Evolutionary conservation across 2,888 invertebrate genomes (phyloP).

Genomic region (Tenthredo amoena): DNA sequence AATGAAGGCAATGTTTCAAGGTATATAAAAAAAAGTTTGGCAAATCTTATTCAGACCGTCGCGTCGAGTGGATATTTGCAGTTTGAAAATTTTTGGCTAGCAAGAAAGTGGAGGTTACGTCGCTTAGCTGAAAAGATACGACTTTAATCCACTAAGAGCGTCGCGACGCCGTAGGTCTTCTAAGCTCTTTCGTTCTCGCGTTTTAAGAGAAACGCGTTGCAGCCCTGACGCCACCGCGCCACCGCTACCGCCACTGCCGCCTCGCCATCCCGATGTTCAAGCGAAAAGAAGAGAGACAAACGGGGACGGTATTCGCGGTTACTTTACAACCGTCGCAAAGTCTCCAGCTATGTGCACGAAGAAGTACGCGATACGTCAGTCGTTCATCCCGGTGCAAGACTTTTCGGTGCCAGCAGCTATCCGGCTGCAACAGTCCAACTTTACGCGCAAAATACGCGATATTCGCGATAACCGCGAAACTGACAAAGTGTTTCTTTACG

Average conservation of each 20-base stretch:
- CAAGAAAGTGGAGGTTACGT: slow-evolving; percentile 42
- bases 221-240: slow-evolving; percentile 23
- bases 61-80: slow-evolving; percentile 18
- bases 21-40: slow-evolving; percentile 26
- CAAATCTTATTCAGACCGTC: slow-evolving; percentile 35
- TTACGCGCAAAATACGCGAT: background rate
- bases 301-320: slow-evolving; percentile 24
- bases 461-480: background rate
- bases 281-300: slow-evolving; percentile 29
- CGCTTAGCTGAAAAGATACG: slow-evolving; percentile 61
- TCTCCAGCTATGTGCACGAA: background rate
- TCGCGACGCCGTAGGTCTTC: slow-evolving; percentile 55
- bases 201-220: slow-evolving; percentile 40
- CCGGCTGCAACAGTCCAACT: background rate
- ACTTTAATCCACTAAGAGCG: slow-evolving; percentile 73
- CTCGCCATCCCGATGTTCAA: background rate
- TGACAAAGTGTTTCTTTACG: slow-evolving; percentile 23
- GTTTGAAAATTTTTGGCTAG: slow-evolving; percentile 40
- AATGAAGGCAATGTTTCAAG: background rate
- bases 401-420: slow-evolving; percentile 28
- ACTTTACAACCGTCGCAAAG: slow-evolving; percentile 31
- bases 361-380: slow-evolving; percentile 17
- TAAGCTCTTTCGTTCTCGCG: slow-evolving; percentile 48
- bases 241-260: slow-evolving; percentile 13
- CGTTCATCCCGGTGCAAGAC: slow-evolving; percentile 25